Evolutionary conservation across 2,888 invertebrate genomes (phyloP), one percentile per base, ranked within the genome.

Genomic region (Epistrophella euchroma): DNA sequence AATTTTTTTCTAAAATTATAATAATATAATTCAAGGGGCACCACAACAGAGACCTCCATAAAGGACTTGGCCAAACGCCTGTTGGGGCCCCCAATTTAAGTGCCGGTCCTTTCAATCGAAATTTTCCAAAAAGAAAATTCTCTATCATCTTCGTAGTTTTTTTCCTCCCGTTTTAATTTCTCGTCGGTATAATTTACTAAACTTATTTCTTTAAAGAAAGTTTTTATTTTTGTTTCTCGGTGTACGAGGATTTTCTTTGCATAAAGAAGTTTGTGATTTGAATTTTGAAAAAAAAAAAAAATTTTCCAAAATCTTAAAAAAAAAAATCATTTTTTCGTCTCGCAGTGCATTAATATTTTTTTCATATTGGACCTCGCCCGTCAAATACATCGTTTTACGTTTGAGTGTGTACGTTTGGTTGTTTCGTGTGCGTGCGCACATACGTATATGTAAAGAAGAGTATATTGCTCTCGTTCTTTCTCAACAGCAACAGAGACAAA

Each of bases 311-410:
- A 60, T 40, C 45, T 45, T 40, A 64, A 68, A 83, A 43, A 74
- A 58, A 58, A 25, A 35, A 47, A 68, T n/a, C 28, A 70, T 76
- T 85, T 68, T 73, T 45, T 66, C 56, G 60, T 72, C 74, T 83
- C 75, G 87, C 79, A 87, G 83, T 83, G 83, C 83, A 79, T 84
- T 78, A 78, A 78, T 74, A 83, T 72, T 52, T 68, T 71, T 90
- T 90, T 90, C 89, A 88, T 89, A 90, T 90, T 90, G 91, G 90
- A 90, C 92, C 92, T 91, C 91, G 91, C 91, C 91, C 91, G 91
- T 91, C 89, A 89, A 89, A 90, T 89, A 89, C 87, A 88, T 79
- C 88, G 82, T 85, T 87, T 88, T 75, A 47, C 45, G 32, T 55
- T 50, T 70, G 62, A 68, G 58, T 50, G 84, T 68, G 81, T 81